phyloP scores from a whole-genome alignment of 2,113 vertebrate species.

The Shinisaurus crocodilurus region DNA sequence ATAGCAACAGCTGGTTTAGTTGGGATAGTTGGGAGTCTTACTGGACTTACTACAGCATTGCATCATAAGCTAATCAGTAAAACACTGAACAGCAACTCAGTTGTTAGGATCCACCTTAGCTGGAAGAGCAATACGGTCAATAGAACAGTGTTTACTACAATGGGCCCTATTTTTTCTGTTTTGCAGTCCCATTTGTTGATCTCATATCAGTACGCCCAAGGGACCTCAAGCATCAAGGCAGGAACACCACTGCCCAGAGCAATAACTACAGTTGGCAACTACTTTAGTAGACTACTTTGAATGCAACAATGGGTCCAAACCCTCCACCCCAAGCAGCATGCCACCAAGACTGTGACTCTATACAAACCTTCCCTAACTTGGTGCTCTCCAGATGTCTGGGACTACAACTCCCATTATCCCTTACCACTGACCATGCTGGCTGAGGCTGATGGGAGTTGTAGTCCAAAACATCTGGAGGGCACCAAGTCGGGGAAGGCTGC shows the following conservation, averaged over 20 bases:
- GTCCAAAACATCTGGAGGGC: too few species aligned
- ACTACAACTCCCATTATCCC: too few species aligned
- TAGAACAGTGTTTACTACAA: neutral
- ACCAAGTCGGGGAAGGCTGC: too few species aligned
- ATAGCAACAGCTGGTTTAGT: neutral
- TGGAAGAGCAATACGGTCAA: neutral
- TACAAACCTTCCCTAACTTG: neutral
- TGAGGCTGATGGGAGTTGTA: too few species aligned
- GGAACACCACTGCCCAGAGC: neutral
- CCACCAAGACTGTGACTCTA: neutral
- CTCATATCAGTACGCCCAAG: neutral
- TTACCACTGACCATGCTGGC: too few species aligned
- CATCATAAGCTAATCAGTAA: neutral
- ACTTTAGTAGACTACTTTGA: neutral
- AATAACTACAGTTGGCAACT: neutral
- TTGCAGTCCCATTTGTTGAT: neutral
- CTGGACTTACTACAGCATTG: too few species aligned
- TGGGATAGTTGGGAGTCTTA: neutral
- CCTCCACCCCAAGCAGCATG: neutral
- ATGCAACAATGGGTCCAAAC: neutral
- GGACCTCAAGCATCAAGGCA: too few species aligned
- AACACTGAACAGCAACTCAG: neutral
- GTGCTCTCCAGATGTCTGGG: too few species aligned
- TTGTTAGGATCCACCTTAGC: neutral
- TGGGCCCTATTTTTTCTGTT: too few species aligned